Percentiles rank a stretch among this genome's conserved stretches.
phyloP scores from a whole-genome alignment of 2,888 invertebrate genomes.

The Lordiphosa andalusiaca region DNA sequence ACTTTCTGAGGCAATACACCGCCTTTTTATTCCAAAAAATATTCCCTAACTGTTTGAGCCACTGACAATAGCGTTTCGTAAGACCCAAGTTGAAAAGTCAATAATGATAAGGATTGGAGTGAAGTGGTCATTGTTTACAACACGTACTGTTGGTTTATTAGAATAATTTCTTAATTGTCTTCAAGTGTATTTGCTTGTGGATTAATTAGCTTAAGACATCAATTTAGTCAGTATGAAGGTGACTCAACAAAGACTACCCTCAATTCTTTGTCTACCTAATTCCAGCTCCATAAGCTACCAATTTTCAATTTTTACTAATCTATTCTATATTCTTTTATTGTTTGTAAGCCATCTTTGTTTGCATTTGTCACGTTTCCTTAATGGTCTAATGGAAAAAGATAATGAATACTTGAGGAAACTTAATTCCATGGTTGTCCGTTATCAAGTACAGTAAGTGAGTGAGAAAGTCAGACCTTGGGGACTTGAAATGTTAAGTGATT shows the following conservation, averaged over 20 bases:
- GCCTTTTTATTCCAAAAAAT: constrained; percentile 50
- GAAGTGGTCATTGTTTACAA: constrained; percentile 6
- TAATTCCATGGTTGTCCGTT: not conserved
- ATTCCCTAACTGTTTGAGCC: constrained; percentile 3
- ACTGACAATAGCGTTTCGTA: constrained; percentile 21
- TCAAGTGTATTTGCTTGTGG: too few relatives aligned
- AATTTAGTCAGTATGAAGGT: too few relatives aligned
- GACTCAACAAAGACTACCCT: too few relatives aligned
- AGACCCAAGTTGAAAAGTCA: constrained; percentile 27
- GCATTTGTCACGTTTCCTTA: constrained; percentile 5
- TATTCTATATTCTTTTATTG: not conserved
- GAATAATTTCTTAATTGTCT: too few relatives aligned
- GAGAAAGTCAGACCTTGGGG: too few relatives aligned
- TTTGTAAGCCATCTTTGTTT: constrained; percentile 13
- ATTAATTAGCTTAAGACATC: too few relatives aligned
- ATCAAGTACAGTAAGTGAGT: constrained; percentile 7
- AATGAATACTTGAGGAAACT: not conserved
- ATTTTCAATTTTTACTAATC: not conserved
- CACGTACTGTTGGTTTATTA: too few relatives aligned
- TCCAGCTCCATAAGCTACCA: not conserved
- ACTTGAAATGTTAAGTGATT: too few relatives aligned
- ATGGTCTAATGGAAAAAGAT: not conserved
- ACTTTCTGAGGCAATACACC: constrained; percentile 26
- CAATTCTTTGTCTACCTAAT: not conserved
- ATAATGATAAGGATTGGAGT: constrained; percentile 37